Conservation (phyloP, 2,888 invertebrate genomes). For the Spodoptera littoralis region DNA sequence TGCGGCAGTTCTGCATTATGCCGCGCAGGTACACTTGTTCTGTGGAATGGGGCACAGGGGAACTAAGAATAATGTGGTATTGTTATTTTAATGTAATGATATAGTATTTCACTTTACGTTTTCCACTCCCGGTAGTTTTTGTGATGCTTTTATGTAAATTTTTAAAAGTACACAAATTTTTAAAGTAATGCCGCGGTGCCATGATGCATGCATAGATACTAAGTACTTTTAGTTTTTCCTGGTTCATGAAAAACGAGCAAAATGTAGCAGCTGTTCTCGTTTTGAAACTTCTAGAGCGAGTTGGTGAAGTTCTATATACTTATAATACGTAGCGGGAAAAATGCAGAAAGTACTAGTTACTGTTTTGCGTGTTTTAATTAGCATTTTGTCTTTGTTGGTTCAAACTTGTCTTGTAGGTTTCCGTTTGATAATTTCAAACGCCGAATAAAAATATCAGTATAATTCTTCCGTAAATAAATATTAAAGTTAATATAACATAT, state of each 20-base stretch:
- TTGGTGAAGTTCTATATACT: constrained; percentile 27
- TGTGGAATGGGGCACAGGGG: constrained; percentile 68
- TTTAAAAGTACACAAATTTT: constrained; percentile 8
- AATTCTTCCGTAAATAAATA: too few species aligned
- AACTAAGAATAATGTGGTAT: constrained; percentile 63
- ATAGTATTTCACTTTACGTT: constrained; percentile 51
- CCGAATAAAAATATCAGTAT: background rate
- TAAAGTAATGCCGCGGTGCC: constrained; percentile 12
- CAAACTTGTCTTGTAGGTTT: background rate
- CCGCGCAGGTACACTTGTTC: constrained; percentile 68
- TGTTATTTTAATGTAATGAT: constrained; percentile 66
- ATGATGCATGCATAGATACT: constrained; percentile 31
- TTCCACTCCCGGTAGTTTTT: constrained; percentile 31
- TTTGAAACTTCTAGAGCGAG: constrained; percentile 37
- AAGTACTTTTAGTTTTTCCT: constrained; percentile 35
- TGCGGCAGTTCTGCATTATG: constrained; percentile 65
- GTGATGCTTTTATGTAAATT: constrained; percentile 40
- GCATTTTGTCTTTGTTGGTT: constrained; percentile 14
- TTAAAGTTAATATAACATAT: too few species aligned
- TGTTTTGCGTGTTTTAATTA: constrained; percentile 29
- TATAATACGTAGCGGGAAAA: constrained; percentile 20
- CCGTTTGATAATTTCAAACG: background rate
- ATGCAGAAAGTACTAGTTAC: constrained; percentile 7
- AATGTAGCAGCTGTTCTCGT: constrained; percentile 27
- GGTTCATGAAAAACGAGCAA: constrained; percentile 36